Evolutionary conservation across 2,888 invertebrate species (phyloP).

Genomic region (Dioctria rufipes): DNA sequence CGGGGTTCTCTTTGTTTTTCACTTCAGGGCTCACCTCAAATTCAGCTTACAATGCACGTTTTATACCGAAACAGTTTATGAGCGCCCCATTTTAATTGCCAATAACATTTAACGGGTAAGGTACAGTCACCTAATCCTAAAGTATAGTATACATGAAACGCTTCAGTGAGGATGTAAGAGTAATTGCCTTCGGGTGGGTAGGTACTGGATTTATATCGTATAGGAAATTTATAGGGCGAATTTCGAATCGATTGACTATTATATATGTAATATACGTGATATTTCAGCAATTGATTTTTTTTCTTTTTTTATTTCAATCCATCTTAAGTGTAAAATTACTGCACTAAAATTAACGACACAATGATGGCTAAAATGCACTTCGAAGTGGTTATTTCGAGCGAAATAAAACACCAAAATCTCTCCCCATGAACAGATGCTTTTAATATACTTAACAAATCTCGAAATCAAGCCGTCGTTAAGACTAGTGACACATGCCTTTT

Average conservation of each 20-base stretch:
- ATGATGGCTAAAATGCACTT: slow-evolving; percentile 13
- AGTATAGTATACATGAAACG: slow-evolving; percentile 25
- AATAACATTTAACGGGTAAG: slow-evolving; percentile 55
- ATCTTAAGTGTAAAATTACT: not conserved
- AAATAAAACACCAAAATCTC: slow-evolving; percentile 19
- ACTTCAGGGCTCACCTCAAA: slow-evolving; percentile 36
- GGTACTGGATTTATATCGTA: not conserved
- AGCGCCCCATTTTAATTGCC: slow-evolving; percentile 54
- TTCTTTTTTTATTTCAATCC: slow-evolving; percentile 3
- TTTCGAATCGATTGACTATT: slow-evolving; percentile 36
- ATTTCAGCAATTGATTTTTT: slow-evolving; percentile 38
- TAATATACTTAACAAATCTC: slow-evolving; percentile 30
- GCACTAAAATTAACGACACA: slow-evolving; percentile 40
- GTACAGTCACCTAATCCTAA: slow-evolving; percentile 53
- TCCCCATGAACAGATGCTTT: slow-evolving; percentile 36
- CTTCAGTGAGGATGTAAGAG: slow-evolving; percentile 16
- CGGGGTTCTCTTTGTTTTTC: slow-evolving; percentile 30
- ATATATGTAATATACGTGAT: too few relatives aligned
- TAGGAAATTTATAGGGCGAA: slow-evolving; percentile 34
- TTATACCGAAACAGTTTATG: slow-evolving; percentile 54
- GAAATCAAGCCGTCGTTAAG: slow-evolving; percentile 28
- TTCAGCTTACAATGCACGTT: slow-evolving; percentile 57
- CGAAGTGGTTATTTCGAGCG: not conserved
- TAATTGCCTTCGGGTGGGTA: not conserved
- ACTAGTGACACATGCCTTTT: slow-evolving; percentile 34